Percentiles rank a stretch among this genome's conserved stretches.
phyloP scores from a whole-genome alignment of 2,797 vertebrate species.

The Sebastes oblongus region DNA sequence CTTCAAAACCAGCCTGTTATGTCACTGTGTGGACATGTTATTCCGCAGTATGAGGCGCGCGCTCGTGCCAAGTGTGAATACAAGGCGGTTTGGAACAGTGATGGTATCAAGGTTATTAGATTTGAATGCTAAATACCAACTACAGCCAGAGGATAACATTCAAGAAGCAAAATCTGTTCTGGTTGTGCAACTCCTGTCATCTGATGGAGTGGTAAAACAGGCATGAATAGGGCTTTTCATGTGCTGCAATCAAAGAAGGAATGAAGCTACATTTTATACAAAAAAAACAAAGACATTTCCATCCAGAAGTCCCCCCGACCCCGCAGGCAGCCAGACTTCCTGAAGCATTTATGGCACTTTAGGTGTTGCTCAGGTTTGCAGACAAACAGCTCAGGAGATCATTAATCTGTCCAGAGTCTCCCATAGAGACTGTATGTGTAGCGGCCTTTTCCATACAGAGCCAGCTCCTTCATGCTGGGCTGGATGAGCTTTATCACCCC shows the following conservation, averaged over 20 bases:
- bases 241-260: background rate
- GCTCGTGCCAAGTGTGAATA: slow-evolving; percentile 45
- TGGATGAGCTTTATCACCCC: slow-evolving; percentile 21
- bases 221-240: slow-evolving; percentile 20
- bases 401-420: slow-evolving; percentile 63
- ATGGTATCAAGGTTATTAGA: slow-evolving; percentile 50
- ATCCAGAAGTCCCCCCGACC: background rate
- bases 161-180: background rate
- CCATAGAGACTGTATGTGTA: slow-evolving; percentile 26
- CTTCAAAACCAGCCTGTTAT: slow-evolving; percentile 51
- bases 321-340: slow-evolving; percentile 57
- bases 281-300: background rate
- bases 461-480: background rate
- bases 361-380: slow-evolving; percentile 60
- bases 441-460: slow-evolving; percentile 22
- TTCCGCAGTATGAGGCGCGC: slow-evolving; percentile 27
- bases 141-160: background rate
- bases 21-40: slow-evolving; percentile 61
- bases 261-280: background rate
- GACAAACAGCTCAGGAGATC: slow-evolving; percentile 57
- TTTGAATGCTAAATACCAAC: slow-evolving; percentile 42
- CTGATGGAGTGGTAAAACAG: slow-evolving; percentile 21
- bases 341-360: slow-evolving; percentile 67
- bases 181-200: slow-evolving; percentile 10
- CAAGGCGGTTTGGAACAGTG: slow-evolving; percentile 16